Evolutionary conservation across 2,797 vertebrate species (phyloP).

Genomic region (Pipistrellus kuhlii): DNA sequence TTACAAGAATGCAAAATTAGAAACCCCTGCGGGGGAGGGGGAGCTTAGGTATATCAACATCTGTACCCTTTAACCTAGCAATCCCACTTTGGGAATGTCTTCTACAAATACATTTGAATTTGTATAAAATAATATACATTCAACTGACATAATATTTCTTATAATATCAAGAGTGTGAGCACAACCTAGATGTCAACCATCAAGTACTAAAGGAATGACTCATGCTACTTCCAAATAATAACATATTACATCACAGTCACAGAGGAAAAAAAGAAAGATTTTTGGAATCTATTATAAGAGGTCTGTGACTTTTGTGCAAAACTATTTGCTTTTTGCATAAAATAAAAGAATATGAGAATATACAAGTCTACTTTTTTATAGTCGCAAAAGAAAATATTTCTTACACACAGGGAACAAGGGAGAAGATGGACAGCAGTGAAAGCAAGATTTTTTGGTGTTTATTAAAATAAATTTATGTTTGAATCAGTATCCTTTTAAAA

Average conservation of each 20-base stretch:
- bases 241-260: neutral
- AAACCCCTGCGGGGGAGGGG: neutral
- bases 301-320: slow-evolving; percentile 25
- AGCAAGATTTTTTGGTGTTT: neutral
- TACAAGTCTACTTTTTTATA: slow-evolving; percentile 19
- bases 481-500: neutral
- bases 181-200: neutral
- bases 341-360: neutral
- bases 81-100: neutral
- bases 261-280: neutral
- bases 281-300: neutral
- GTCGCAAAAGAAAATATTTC: slow-evolving; percentile 29
- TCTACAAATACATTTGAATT: slow-evolving; percentile 4
- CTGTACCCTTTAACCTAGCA: neutral
- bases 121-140: neutral
- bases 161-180: neutral
- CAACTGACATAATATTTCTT: neutral
- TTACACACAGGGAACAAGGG: neutral
- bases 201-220: neutral
- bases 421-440: neutral
- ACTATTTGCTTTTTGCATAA: neutral
- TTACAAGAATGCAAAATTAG: neutral
- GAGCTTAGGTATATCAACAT: neutral
- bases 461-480: slow-evolving; percentile 8
- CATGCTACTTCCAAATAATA: slow-evolving; percentile 35